phyloP scores from a whole-genome alignment of 1,140 invertebrate genomes.

The Eurosta solidaginis region DNA sequence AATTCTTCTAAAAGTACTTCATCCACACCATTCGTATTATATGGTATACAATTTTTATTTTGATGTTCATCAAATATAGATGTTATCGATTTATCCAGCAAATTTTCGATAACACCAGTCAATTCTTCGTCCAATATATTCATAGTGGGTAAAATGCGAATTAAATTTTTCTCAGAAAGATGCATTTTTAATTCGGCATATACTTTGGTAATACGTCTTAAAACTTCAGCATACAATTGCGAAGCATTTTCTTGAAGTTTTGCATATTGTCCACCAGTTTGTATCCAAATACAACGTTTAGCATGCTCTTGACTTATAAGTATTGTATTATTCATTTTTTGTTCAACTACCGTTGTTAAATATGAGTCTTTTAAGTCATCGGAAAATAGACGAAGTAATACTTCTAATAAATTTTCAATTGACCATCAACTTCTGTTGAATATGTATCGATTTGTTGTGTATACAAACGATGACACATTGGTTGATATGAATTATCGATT shows the following conservation, averaged over 20 bases:
- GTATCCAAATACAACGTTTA: constrained; percentile 74
- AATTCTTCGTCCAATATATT: constrained; percentile 68
- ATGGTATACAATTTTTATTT: constrained; percentile 55
- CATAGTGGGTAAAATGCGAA: constrained; percentile 67
- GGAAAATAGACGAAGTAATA: constrained; percentile 72
- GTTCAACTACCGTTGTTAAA: constrained; percentile 78
- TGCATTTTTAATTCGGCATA: constrained; percentile 73
- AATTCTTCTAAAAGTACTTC: constrained; percentile 53
- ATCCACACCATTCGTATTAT: constrained; percentile 58
- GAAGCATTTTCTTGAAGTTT: constrained; percentile 60
- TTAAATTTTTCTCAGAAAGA: constrained; percentile 67
- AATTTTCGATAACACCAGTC: constrained; percentile 63
- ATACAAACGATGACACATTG: constrained; percentile 75
- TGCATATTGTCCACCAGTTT: constrained; percentile 63
- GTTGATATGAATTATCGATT: constrained; percentile 68
- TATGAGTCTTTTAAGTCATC: constrained; percentile 77
- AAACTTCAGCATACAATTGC: constrained; percentile 63
- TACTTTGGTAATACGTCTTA: constrained; percentile 69
- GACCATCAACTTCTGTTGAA: constrained; percentile 63
- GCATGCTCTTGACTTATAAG: constrained; percentile 76
- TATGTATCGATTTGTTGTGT: constrained; percentile 57
- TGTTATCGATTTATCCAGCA: constrained; percentile 61
- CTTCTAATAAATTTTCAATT: constrained; percentile 68
- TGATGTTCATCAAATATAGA: constrained; percentile 66
- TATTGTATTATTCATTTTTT: constrained; percentile 79